A percentile compares a stretch with the other conserved stretches of the same genome.
Evolutionary conservation across 37 sponge, comb jelly and placozoan genomes (phyloP).

Genomic region (Beroe ovata): DNA sequence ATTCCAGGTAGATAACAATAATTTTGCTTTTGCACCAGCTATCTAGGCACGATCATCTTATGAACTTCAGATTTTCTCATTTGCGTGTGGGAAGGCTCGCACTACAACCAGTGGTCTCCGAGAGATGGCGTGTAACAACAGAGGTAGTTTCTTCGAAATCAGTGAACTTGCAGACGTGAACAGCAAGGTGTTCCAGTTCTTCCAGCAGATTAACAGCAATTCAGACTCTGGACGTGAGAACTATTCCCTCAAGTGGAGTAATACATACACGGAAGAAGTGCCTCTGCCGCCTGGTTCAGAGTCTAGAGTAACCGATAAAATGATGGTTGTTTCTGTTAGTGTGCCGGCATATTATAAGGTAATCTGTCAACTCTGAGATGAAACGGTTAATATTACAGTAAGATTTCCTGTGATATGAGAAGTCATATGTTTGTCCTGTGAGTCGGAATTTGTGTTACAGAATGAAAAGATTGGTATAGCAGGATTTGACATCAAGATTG

Average conservation of each 20-base stretch:
- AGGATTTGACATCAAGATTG: conserved; percentile 15
- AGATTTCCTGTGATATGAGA: no score
- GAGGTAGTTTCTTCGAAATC: conserved; percentile 20
- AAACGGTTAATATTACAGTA: no score
- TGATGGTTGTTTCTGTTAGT: conserved; percentile 45
- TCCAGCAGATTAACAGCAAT: conserved; percentile 19
- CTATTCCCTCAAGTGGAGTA: conserved; percentile 53
- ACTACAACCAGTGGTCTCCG: conserved; percentile 35
- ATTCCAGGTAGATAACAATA: no score
- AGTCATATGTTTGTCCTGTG: no score
- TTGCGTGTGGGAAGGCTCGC: conserved; percentile 33
- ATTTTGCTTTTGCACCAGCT: no score
- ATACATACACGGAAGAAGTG: conserved; percentile 15
- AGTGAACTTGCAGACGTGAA: conserved; percentile 28
- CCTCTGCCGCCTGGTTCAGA: not conserved
- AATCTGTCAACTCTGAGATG: no score
- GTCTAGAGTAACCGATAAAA: not conserved
- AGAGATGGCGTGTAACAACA: conserved; percentile 58
- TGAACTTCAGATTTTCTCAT: conserved; percentile 33
- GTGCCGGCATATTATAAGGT: conserved; percentile 35
- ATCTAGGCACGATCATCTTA: no score
- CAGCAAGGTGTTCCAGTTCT: conserved; percentile 30
- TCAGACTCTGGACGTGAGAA: not conserved
- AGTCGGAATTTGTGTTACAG: no score
- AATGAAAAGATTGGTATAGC: conserved; percentile 39